Conservation (phyloP, 1,140 invertebrate species). For the Amyelois transitella region DNA sequence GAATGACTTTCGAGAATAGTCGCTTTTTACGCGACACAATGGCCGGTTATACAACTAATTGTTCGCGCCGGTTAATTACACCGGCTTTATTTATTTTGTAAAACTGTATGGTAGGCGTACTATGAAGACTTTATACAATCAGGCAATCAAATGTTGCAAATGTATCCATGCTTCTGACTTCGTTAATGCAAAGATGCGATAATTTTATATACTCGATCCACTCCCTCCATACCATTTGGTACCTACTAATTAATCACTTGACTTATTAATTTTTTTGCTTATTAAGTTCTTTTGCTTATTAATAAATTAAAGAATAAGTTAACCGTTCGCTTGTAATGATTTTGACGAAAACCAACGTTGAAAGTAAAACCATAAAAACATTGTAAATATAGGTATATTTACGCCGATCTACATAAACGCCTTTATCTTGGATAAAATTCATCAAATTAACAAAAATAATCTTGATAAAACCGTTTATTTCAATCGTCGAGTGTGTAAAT, state of each 20-base stretch:
- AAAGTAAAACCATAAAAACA: too few relatives aligned
- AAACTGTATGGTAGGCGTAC: conserved; percentile 13
- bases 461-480: conserved; percentile 35
- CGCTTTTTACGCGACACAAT: conserved; percentile 45
- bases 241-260: conserved; percentile 39
- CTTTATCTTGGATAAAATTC: conserved; percentile 6
- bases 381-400: too few relatives aligned
- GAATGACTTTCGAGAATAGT: conserved; percentile 45
- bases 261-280: too few relatives aligned
- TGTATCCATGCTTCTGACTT: too few relatives aligned
- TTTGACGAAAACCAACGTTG: too few relatives aligned
- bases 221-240: not conserved
- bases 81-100: conserved; percentile 46
- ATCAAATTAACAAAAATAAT: conserved; percentile 22
- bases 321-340: too few relatives aligned
- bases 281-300: too few relatives aligned
- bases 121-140: not conserved
- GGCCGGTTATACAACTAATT: conserved; percentile 67
- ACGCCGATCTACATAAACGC: not conserved
- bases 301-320: too few relatives aligned
- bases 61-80: conserved; percentile 66
- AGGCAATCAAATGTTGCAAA: too few relatives aligned
- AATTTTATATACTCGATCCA: too few relatives aligned
- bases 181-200: too few relatives aligned
- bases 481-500: conserved; percentile 36